Evolutionary conservation across 2,113 vertebrate species (phyloP).

Genomic region (Megaceryle torquata): DNA sequence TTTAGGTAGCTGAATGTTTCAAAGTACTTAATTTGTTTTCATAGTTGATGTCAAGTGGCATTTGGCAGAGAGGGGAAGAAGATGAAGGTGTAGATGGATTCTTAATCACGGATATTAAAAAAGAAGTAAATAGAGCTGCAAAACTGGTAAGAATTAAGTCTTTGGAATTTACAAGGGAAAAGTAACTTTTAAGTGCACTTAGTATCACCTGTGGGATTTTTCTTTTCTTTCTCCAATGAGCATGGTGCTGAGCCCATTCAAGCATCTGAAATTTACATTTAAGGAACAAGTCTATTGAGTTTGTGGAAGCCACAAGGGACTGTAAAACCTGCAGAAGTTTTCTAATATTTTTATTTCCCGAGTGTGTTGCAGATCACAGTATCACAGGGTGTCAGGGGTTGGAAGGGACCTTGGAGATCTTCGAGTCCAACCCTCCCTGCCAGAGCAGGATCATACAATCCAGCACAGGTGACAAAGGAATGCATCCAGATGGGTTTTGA

Average conservation of each 20-base stretch:
- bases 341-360: not conserved
- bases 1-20: not conserved
- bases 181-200: not conserved
- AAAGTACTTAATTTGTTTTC: conserved; percentile 48
- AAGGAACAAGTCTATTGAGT: not conserved
- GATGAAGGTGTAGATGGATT: conserved; percentile 91
- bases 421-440: too few relatives aligned
- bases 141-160: conserved; percentile 81
- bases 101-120: conserved; percentile 87
- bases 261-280: not conserved
- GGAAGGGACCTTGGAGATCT: too few relatives aligned
- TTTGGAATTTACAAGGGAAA: not conserved
- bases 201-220: not conserved
- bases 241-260: not conserved
- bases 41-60: conserved; percentile 92
- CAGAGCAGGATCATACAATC: too few relatives aligned
- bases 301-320: not conserved
- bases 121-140: conserved; percentile 84
- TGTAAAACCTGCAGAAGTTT: not conserved
- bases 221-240: not conserved
- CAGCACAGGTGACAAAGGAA: too few relatives aligned
- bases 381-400: too few relatives aligned
- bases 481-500: too few relatives aligned
- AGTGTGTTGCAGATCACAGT: not conserved
- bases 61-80: conserved; percentile 92